Evolutionary conservation across 2,113 vertebrate genomes (phyloP).

Genomic region (Eublepharis macularius): DNA sequence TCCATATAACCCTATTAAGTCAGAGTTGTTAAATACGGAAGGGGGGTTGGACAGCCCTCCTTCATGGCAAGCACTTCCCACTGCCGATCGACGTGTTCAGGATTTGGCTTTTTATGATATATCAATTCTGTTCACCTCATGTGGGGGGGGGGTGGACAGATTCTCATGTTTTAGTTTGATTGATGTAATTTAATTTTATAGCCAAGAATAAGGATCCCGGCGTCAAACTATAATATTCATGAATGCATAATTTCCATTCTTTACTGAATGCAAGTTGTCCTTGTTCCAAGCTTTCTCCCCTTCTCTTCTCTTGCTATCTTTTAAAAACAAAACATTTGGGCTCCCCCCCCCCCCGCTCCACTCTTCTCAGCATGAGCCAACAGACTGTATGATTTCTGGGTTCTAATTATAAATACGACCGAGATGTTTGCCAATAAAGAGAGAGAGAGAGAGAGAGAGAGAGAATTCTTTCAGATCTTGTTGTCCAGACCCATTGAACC

Average conservation of each 20-base stretch:
- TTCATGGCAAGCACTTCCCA: neutral
- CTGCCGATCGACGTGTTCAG: neutral
- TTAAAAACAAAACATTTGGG: conserved; percentile 6
- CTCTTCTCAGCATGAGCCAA: conserved; percentile 14
- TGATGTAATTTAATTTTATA: conserved; percentile 14
- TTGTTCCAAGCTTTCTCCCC: conserved; percentile 4
- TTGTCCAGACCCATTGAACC: neutral
- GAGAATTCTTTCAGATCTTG: conserved; percentile 42
- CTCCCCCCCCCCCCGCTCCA: neutral
- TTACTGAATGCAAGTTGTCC: neutral
- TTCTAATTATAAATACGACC: conserved; percentile 52
- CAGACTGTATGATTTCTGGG: conserved; percentile 38
- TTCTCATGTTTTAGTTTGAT: conserved; percentile 10
- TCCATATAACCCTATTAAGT: neutral
- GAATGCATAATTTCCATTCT: conserved; percentile 28
- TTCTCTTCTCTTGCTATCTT: neutral
- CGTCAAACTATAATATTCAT: neutral
- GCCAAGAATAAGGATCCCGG: neutral
- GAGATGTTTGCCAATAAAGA: conserved; percentile 34
- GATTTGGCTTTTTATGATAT: too few relatives aligned
- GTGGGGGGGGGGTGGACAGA: neutral
- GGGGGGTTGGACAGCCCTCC: too few relatives aligned
- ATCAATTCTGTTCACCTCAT: neutral
- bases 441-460: neutral
- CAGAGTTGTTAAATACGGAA: too few relatives aligned